Evolutionary conservation across 1,140 invertebrate genomes (phyloP).

Genomic region (Hypsibius dujardini): DNA sequence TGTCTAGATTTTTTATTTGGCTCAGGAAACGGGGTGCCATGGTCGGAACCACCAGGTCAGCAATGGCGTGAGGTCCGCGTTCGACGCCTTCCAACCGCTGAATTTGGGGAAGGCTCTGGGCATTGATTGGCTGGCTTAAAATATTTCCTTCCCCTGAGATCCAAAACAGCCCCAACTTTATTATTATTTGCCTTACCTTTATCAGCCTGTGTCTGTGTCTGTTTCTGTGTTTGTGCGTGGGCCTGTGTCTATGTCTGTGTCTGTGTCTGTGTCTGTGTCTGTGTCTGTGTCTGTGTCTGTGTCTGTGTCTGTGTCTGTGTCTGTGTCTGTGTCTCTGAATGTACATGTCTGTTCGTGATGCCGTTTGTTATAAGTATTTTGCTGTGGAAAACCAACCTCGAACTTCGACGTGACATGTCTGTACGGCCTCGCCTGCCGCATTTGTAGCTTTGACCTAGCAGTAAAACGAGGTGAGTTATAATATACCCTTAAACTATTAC

Average conservation of each 20-base stretch:
- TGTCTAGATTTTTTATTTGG: constrained; percentile 26
- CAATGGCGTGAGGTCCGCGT: neutral
- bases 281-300: no score
- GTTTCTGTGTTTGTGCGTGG: no score
- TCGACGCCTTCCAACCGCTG: constrained; percentile 4
- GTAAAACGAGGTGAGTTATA: constrained; percentile 64
- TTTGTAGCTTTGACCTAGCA: constrained; percentile 34
- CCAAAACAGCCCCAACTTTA: no score
- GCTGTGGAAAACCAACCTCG: constrained; percentile 7
- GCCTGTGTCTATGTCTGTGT: no score
- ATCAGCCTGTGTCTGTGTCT: no score
- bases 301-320: no score
- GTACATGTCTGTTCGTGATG: no score
- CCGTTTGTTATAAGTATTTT: no score
- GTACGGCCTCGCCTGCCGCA: constrained; percentile 8
- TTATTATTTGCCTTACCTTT: no score
- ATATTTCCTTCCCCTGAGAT: constrained; percentile 46
- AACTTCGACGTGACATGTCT: constrained; percentile 21
- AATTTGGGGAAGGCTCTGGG: constrained; percentile 10
- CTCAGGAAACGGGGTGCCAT: constrained; percentile 4
- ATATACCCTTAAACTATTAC: constrained; percentile 60
- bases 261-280: no score
- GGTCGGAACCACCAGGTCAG: neutral
- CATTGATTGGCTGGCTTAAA: constrained; percentile 7
- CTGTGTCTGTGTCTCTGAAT: no score